Percentiles rank a stretch among this genome's conserved stretches.
These are phyloP conservation scores for Cerceris rybyensis DNA, from an alignment of 2,888 invertebrate genomes.

Conservation along the genomic window DNA sequence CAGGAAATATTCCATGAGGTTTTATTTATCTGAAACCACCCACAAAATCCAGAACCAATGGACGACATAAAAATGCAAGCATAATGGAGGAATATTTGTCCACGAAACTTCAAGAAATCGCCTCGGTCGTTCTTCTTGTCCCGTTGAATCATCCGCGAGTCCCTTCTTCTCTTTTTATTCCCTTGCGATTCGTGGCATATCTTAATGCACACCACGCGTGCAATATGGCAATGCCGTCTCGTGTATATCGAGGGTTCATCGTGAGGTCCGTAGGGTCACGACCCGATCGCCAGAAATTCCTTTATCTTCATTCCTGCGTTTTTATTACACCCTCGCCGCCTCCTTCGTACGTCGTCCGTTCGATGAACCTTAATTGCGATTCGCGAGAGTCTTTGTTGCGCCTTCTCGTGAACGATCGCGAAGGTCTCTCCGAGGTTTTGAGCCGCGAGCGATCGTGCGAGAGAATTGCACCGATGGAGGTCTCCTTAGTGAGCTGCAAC, in stretches of 20 bases:
- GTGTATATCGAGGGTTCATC: constrained; percentile 57
- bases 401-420: constrained; percentile 33
- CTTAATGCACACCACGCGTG: constrained; percentile 59
- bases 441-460: constrained; percentile 21
- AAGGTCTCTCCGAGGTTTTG: constrained; percentile 21
- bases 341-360: constrained; percentile 41
- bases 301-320: constrained; percentile 63
- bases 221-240: constrained; percentile 53
- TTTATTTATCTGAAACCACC: too few species aligned
- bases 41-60: too few species aligned
- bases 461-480: background rate
- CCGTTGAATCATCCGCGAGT: constrained; percentile 25
- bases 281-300: constrained; percentile 68
- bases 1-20: too few species aligned
- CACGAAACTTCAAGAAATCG: background rate
- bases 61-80: too few species aligned
- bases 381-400: constrained; percentile 48
- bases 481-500: too few species aligned
- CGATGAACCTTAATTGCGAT: constrained; percentile 59
- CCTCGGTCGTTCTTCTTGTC: constrained; percentile 16
- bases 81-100: too few species aligned
- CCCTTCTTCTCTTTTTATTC: constrained; percentile 10
- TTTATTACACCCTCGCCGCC: constrained; percentile 62
- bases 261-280: constrained; percentile 52
- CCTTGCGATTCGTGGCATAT: constrained; percentile 34